Conservation (phyloP, 2,797 vertebrate genomes). For the Cottoperca gobio region DNA sequence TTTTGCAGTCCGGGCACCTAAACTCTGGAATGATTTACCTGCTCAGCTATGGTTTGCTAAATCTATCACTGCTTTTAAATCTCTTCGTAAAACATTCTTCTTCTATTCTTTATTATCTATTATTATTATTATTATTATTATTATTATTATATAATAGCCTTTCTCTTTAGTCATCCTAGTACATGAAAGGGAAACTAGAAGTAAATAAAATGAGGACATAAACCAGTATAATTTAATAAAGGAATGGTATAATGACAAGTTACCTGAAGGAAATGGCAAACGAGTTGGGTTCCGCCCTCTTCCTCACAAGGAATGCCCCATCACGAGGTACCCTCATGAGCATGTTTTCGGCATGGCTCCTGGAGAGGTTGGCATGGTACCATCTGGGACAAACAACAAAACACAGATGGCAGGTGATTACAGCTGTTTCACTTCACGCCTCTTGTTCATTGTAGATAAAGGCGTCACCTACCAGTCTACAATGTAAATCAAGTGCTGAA, state of each 20-base stretch:
- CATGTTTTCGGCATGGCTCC: constrained; percentile 97
- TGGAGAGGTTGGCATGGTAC: constrained; percentile 96
- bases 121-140: too few relatives aligned
- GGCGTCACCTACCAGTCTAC: too few relatives aligned
- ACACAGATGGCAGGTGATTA: background rate
- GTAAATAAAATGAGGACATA: background rate
- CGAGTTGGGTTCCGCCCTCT: constrained; percentile 93
- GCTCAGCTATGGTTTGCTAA: too few relatives aligned
- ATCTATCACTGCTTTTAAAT: too few relatives aligned
- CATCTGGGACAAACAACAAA: constrained; percentile 83
- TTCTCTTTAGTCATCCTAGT: background rate
- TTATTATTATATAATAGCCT: background rate
- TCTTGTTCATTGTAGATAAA: background rate
- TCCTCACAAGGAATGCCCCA: constrained; percentile 96
- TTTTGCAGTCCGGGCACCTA: too few relatives aligned
- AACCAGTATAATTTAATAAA: background rate
- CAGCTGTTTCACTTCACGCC: background rate
- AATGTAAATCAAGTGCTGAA: background rate
- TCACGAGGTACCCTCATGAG: constrained; percentile 98
- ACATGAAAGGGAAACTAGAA: background rate
- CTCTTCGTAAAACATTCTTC: too few relatives aligned
- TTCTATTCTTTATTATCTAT: too few relatives aligned
- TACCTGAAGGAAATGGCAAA: constrained; percentile 99
- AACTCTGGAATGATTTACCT: too few relatives aligned
- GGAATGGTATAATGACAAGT: background rate